A percentile compares a stretch with the other conserved stretches of the same genome.
Evolutionary conservation across 2,888 invertebrate species (phyloP).

Genomic region (Ichneumon xanthorius): DNA sequence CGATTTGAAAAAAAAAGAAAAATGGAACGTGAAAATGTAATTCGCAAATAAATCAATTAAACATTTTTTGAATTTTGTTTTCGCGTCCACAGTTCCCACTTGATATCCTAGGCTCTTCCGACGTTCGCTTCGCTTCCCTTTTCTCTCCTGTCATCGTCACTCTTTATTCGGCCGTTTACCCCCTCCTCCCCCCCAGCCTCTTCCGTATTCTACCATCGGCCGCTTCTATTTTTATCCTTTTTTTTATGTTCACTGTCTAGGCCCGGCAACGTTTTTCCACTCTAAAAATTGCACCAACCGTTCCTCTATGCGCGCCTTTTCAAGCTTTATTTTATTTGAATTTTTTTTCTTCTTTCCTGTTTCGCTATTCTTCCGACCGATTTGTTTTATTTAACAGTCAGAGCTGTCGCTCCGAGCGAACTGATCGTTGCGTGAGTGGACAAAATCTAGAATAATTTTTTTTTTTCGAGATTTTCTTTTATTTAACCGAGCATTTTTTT

Average conservation of each 20-base stretch:
- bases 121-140: neutral
- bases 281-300: constrained; percentile 59
- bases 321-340: constrained; percentile 13
- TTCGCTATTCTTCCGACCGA: constrained; percentile 14
- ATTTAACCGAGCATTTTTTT: too few species aligned
- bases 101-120: neutral
- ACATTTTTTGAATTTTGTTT: neutral
- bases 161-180: constrained; percentile 21
- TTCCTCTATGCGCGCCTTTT: constrained; percentile 37
- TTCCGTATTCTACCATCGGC: neutral
- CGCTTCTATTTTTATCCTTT: constrained; percentile 28
- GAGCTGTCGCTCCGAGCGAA: neutral
- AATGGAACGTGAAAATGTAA: neutral
- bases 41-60: too few species aligned
- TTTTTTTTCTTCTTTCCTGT: constrained; percentile 25
- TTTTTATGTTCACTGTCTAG: constrained; percentile 22
- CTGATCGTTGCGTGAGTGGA: neutral
- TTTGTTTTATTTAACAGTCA: constrained; percentile 10
- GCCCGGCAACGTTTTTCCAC: constrained; percentile 16
- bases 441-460: too few species aligned
- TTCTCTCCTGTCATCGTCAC: constrained; percentile 1
- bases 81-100: neutral
- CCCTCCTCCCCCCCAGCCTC: constrained; percentile 9
- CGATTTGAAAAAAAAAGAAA: neutral
- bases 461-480: too few species aligned